Evolutionary conservation across 53 echinoderm and acorn worm species (phyloP).

Genomic region (Pentamera pediparva): DNA sequence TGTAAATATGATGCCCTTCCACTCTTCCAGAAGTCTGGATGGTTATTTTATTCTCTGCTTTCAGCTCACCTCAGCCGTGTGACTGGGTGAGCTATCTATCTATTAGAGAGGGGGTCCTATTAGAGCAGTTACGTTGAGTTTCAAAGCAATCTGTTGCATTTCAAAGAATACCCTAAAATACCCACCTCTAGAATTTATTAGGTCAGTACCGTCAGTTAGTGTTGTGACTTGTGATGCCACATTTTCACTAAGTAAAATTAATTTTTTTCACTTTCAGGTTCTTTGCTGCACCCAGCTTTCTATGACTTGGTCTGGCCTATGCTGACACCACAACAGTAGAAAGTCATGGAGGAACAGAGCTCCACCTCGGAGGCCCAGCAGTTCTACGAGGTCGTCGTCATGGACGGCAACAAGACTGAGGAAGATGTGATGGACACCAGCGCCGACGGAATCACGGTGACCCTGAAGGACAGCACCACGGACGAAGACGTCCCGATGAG

Average conservation of each 20-base stretch:
- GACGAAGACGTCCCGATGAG: slow-evolving; percentile 22
- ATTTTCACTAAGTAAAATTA: background rate
- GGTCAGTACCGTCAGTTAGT: no score
- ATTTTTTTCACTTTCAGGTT: background rate
- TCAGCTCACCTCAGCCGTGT: no score
- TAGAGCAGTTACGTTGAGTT: no score
- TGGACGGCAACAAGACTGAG: slow-evolving; percentile 19
- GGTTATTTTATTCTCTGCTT: no score
- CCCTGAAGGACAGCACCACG: slow-evolving; percentile 31
- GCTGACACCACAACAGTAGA: background rate
- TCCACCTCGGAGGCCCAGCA: background rate
- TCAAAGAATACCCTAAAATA: no score
- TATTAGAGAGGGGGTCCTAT: no score
- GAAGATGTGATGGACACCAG: slow-evolving; percentile 2
- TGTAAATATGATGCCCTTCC: no score
- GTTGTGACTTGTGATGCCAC: background rate
- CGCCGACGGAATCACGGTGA: slow-evolving; percentile 25
- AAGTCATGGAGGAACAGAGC: slow-evolving; percentile 12
- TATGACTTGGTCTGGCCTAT: background rate
- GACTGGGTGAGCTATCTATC: no score
- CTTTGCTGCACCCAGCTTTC: background rate
- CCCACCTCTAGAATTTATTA: no score
- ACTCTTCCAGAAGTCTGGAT: no score
- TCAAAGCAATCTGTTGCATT: no score
- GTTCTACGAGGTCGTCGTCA: slow-evolving; percentile 25